Base-by-base conservation (phyloP, 2,888 invertebrate genomes). In the Sylvicola cinctus region DNA sequence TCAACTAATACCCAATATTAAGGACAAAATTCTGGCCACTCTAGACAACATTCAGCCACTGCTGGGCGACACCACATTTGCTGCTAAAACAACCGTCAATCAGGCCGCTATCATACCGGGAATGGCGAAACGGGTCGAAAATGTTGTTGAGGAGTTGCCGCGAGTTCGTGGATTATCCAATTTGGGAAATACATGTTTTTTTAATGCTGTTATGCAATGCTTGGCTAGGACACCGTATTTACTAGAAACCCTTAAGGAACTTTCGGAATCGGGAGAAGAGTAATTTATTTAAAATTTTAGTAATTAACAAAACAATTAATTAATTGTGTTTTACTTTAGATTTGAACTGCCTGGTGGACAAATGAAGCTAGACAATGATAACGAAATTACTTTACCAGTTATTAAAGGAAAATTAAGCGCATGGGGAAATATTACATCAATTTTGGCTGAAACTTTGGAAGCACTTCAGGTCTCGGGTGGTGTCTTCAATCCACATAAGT, bases 141-240 rank as follows among this genome's bases (percentile, higher is more conserved):
- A 29, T 10, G 52, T 46, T 41, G 28, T 25, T 8, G 10, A 17
- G n/a, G 10, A 17, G 11, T 43, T 68, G 39, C 68, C 68, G 1
- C 58, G 72, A 28, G 72, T 74, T 1, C 61, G 85, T 60, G 95
- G 95, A 1, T 61, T 95, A 29, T 66, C 68, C 33, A 95, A 95
- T 61, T 62, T 93, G 50, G 93, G 95, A 32, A 95, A 95, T 54
- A 95, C 95, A 1, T 95, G 95, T 53, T 95, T 91, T 59, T 90
- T 95, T 54, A 95, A 95, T 63, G 85, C 93, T 16, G 90, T 93
- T 7, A 70, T 95, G 64, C 95, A 95, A 61, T 85, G 85, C 52
- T 62, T 90, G 45, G 79, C 80, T 3, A 83, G 83, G 54, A 87
- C 87, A 3, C 84, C 84, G 2, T 83, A 73, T 53, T 60, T 81